A percentile compares a stretch with the other conserved stretches of the same genome.
Evolutionary conservation across 2,888 invertebrate genomes (phyloP).

Genomic region (Baccha elongata): DNA sequence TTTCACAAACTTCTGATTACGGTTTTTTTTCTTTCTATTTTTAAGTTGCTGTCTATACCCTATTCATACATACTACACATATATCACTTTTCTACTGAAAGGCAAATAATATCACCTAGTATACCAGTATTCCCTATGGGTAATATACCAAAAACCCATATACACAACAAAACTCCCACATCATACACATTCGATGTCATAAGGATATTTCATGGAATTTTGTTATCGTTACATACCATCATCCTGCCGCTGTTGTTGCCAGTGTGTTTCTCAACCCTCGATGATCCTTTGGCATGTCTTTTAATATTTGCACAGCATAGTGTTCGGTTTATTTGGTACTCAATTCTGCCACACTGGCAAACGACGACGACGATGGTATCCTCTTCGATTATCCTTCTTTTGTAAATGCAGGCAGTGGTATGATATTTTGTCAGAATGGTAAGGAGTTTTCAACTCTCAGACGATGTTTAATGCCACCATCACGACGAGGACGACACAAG

Average conservation of each 20-base stretch:
- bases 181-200: not conserved
- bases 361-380: slow-evolving; percentile 19
- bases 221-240: slow-evolving; percentile 22
- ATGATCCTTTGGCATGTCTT: slow-evolving; percentile 62
- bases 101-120: slow-evolving; percentile 45
- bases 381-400: slow-evolving; percentile 69
- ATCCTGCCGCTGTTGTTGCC: slow-evolving; percentile 4
- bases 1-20: slow-evolving; percentile 68
- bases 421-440: not conserved
- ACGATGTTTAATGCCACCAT: slow-evolving; percentile 62
- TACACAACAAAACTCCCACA: slow-evolving; percentile 1
- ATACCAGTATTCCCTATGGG: slow-evolving; percentile 25
- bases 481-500: slow-evolving; percentile 32
- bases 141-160: slow-evolving; percentile 9
- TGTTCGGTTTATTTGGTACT: slow-evolving; percentile 71
- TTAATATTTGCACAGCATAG: slow-evolving; percentile 72
- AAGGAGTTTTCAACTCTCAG: slow-evolving; percentile 50
- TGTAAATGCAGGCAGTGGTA: slow-evolving; percentile 42
- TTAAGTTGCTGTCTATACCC: not conserved
- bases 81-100: slow-evolving; percentile 55
- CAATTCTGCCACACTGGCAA: slow-evolving; percentile 68
- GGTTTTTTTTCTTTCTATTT: slow-evolving; percentile 8
- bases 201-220: slow-evolving; percentile 16
- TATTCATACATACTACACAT: too few relatives aligned
- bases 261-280: not conserved